Conservation (phyloP, 2,888 invertebrate genomes). For the Spodoptera picta region DNA sequence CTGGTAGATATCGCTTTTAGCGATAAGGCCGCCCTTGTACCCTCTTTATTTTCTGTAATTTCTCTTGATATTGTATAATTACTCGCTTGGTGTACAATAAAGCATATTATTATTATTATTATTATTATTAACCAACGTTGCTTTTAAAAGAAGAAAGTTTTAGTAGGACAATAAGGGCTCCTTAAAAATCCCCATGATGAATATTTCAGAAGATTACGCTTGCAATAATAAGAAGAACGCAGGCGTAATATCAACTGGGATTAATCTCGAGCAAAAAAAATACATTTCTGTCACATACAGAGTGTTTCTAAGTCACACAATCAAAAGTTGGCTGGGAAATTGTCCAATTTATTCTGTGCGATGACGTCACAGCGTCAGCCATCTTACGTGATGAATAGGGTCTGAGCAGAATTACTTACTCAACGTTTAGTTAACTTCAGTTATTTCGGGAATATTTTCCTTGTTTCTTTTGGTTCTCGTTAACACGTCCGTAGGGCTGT, state of each 20-base stretch:
- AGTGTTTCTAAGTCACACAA: constrained; percentile 4
- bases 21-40: too few species aligned
- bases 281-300: not conserved
- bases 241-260: constrained; percentile 8
- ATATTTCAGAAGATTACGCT: constrained; percentile 23
- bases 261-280: constrained; percentile 15
- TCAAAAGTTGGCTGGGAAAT: constrained; percentile 15
- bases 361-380: constrained; percentile 18
- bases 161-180: constrained; percentile 13
- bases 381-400: constrained; percentile 32
- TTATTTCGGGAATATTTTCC: constrained; percentile 36
- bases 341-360: constrained; percentile 8
- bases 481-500: constrained; percentile 39
- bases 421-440: constrained; percentile 37
- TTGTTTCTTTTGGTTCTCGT: constrained; percentile 26
- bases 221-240: constrained; percentile 12
- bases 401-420: constrained; percentile 36
- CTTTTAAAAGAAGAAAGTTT: constrained; percentile 6
- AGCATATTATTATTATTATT: too few species aligned
- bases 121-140: too few species aligned
- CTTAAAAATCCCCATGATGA: constrained; percentile 23
- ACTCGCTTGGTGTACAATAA: too few species aligned
- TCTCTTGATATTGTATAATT: too few species aligned
- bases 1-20: too few species aligned
- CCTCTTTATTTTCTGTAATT: too few species aligned